A percentile compares a stretch with the other conserved stretches of the same genome.
phyloP scores from a whole-genome alignment of 2,888 invertebrate species.

The Apamea sordens region DNA sequence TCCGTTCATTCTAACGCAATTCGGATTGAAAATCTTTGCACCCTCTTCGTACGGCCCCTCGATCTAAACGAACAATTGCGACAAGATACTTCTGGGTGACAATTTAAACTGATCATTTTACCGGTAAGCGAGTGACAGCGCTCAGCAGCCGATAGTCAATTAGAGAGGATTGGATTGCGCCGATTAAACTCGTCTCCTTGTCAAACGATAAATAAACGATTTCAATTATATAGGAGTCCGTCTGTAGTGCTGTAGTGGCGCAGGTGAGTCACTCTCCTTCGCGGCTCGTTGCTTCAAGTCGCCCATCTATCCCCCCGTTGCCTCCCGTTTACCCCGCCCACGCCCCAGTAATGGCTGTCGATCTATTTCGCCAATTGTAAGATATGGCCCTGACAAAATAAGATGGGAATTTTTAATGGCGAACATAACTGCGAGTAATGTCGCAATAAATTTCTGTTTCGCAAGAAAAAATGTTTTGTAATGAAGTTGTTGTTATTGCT shows the following conservation, averaged over 20 bases:
- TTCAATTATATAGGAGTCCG: conserved; percentile 70
- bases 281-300: conserved; percentile 69
- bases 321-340: conserved; percentile 32
- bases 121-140: conserved; percentile 16
- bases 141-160: conserved; percentile 72
- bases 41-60: not conserved
- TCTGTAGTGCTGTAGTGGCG: conserved; percentile 59
- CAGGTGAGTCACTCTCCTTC: conserved; percentile 72
- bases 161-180: conserved; percentile 72
- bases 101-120: conserved; percentile 27
- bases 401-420: conserved; percentile 80
- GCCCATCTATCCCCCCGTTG: conserved; percentile 51
- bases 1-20: not conserved
- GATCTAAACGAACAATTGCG: conserved; percentile 19
- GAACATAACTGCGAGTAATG: conserved; percentile 75
- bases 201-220: conserved; percentile 71
- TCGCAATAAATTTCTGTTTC: conserved; percentile 72
- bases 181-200: conserved; percentile 66
- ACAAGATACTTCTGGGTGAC: conserved; percentile 4
- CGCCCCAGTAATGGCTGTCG: conserved; percentile 72
- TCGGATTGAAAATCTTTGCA: not conserved
- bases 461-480: conserved; percentile 68
- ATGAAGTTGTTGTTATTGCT: conserved; percentile 70
- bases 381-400: conserved; percentile 79
- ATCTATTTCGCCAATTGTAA: conserved; percentile 80